Percentiles rank a stretch among this genome's conserved stretches.
phyloP scores from a whole-genome alignment of 2,797 vertebrate genomes.

The Phoebastria nigripes region DNA sequence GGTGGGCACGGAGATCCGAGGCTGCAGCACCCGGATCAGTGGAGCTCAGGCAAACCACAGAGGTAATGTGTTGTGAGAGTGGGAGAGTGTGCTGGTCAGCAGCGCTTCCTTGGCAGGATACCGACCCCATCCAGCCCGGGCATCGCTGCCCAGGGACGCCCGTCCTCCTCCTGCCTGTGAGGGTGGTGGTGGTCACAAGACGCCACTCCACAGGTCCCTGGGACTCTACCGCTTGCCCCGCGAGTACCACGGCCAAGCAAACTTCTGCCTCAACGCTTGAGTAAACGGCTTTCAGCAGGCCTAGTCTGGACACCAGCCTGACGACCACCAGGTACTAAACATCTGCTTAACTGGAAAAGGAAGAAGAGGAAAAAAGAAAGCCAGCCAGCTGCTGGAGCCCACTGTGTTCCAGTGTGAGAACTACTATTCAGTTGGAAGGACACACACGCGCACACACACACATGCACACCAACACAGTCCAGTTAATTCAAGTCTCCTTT shows the following conservation, averaged over 20 bases:
- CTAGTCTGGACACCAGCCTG: background rate
- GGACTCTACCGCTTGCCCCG: background rate
- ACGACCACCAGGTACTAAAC: background rate
- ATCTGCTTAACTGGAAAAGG: background rate
- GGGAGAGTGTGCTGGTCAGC: conserved; percentile 47
- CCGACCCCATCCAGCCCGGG: conserved; percentile 1
- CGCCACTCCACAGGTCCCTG: background rate
- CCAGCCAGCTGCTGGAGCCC: conserved; percentile 47
- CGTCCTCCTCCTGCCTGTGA: background rate
- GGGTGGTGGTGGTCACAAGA: background rate
- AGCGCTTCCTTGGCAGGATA: conserved; percentile 52
- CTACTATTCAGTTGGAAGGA: conserved; percentile 46
- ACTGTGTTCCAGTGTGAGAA: conserved; percentile 68
- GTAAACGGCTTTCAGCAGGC: background rate
- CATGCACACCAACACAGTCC: conserved; percentile 8
- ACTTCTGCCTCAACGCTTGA: background rate
- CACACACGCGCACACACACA: background rate
- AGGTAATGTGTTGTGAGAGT: conserved; percentile 56
- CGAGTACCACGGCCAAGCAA: background rate
- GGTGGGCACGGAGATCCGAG: conserved; percentile 17
- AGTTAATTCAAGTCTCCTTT: conserved; percentile 68
- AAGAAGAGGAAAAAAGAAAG: background rate
- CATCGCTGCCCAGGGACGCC: conserved; percentile 26
- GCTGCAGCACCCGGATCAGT: background rate
- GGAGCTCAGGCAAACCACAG: conserved; percentile 44